Evolutionary conservation across 2,888 invertebrate genomes (phyloP).

Genomic region (Xestia sexstrigata): DNA sequence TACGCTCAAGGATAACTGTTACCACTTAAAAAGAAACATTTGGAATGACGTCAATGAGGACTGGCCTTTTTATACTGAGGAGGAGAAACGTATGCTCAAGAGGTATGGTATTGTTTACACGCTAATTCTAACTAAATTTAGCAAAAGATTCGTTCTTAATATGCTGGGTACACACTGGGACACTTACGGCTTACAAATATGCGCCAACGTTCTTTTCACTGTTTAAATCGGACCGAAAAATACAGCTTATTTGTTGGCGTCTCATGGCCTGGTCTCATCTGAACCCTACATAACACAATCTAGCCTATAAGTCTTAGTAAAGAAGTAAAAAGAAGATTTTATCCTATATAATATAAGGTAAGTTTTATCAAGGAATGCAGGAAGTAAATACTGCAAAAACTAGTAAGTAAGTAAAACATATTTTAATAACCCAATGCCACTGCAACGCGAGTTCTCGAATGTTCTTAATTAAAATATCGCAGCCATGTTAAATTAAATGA

Average conservation of each 20-base stretch:
- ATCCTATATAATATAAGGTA: conserved; percentile 13
- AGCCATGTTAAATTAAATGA: background rate
- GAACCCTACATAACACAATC: background rate
- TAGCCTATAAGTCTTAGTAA: conserved; percentile 9
- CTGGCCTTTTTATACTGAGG: conserved; percentile 98
- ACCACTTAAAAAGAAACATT: conserved; percentile 95
- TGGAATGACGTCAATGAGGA: conserved; percentile 98
- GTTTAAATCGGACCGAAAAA: background rate
- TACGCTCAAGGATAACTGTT: conserved; percentile 96
- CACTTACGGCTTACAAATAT: background rate
- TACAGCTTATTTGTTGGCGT: background rate
- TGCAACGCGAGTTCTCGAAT: conserved; percentile 31
- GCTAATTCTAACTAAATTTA: conserved; percentile 12
- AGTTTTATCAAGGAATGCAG: conserved; percentile 33
- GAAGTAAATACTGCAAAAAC: conserved; percentile 19
- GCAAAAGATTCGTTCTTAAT: background rate
- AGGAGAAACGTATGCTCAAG: conserved; percentile 96
- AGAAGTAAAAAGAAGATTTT: conserved; percentile 18
- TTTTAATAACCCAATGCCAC: background rate
- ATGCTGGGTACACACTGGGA: conserved; percentile 4
- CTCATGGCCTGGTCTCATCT: background rate
- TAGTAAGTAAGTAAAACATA: conserved; percentile 31
- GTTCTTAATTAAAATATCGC: conserved; percentile 14
- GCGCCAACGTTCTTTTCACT: background rate
- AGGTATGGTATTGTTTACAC: conserved; percentile 87